phyloP scores from a whole-genome alignment of 64 coral and sea anemone species.

The Catalaphyllia jardinei region DNA sequence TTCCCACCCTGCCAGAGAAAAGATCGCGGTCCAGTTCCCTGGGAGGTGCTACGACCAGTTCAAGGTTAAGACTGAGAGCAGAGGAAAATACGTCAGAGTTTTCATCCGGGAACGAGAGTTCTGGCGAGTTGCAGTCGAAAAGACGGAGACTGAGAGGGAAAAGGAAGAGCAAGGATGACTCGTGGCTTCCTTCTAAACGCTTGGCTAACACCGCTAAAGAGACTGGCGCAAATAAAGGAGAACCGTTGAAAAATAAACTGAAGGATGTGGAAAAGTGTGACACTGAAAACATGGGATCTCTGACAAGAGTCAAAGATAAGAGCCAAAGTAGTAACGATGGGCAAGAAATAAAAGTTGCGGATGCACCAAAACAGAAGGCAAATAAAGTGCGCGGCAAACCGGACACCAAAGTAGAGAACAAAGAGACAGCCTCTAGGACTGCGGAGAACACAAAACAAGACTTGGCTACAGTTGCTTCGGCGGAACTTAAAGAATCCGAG shows the following conservation, averaged over 20 bases:
- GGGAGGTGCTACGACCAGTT: background rate
- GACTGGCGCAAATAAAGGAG: constrained; percentile 11
- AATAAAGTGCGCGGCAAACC: constrained; percentile 17
- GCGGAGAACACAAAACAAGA: constrained; percentile 3
- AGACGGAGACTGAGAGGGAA: constrained; percentile 39
- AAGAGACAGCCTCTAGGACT: background rate
- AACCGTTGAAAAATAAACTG: constrained; percentile 3
- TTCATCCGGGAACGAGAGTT: constrained; percentile 59
- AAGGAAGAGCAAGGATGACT: constrained; percentile 41
- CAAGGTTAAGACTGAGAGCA: constrained; percentile 26
- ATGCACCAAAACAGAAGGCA: constrained; percentile 34
- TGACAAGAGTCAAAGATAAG: constrained; percentile 18
- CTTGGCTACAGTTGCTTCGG: constrained; percentile 18
- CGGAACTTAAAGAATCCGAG: constrained; percentile 33
- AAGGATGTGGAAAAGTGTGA: background rate
- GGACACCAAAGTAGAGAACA: constrained; percentile 1
- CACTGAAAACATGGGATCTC: constrained; percentile 2
- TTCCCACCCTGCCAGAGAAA: constrained; percentile 38
- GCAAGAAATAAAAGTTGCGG: constrained; percentile 31
- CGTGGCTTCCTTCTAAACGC: constrained; percentile 23
- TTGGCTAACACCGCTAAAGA: constrained; percentile 24
- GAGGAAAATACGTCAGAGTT: constrained; percentile 33
- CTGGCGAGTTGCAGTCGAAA: constrained; percentile 43
- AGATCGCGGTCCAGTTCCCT: constrained; percentile 32
- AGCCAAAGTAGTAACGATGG: background rate